Conservation (phyloP, 2,888 invertebrate species). For the Brenthis ino region DNA sequence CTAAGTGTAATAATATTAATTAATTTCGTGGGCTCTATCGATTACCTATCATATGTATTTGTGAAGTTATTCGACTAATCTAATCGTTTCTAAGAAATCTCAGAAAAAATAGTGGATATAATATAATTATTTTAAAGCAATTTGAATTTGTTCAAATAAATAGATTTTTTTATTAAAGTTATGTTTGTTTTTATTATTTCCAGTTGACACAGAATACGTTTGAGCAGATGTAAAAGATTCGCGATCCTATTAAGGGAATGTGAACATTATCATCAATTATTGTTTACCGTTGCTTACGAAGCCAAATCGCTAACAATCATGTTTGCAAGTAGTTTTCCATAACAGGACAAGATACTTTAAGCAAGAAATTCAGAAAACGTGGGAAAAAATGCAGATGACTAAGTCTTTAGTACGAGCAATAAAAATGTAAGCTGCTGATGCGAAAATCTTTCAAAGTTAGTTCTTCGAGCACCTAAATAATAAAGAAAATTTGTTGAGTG, state of each 20-base stretch:
- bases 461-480: constrained; percentile 7
- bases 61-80: no score
- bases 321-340: constrained; percentile 35
- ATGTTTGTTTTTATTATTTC: neutral
- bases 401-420: constrained; percentile 2
- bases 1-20: no score
- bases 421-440: constrained; percentile 11
- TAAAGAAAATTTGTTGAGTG: constrained; percentile 22
- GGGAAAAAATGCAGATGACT: constrained; percentile 20
- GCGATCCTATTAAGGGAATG: constrained; percentile 1
- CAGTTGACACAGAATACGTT: neutral
- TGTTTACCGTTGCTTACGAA: constrained; percentile 37
- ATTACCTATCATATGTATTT: no score
- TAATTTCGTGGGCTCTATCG: no score
- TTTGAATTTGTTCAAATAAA: neutral
- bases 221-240: neutral
- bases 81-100: no score
- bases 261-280: constrained; percentile 18
- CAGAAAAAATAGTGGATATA: no score
- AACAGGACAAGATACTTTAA: constrained; percentile 37
- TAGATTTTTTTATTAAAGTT: neutral
- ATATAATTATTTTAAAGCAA: neutral
- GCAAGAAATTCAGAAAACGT: constrained; percentile 27
- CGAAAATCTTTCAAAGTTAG: constrained; percentile 5
- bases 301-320: constrained; percentile 36